Percentiles rank a stretch among this genome's conserved stretches.
Conservation (phyloP, 1,140 invertebrate genomes). For the Bradysia coprophila region DNA sequence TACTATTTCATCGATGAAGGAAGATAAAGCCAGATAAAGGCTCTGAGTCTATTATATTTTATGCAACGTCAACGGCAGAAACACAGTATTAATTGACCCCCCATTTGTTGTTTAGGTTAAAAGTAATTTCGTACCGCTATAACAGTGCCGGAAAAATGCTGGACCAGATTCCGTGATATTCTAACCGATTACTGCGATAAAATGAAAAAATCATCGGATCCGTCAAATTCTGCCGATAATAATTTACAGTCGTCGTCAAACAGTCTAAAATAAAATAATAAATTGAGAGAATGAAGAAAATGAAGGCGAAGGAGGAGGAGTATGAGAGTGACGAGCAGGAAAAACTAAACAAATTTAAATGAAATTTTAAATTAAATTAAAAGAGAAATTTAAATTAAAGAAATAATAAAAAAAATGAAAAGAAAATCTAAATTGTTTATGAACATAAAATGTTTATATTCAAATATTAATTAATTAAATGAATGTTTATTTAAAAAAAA, state of each 20-base stretch:
- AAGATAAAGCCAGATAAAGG: too few relatives aligned
- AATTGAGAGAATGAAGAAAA: constrained; percentile 6
- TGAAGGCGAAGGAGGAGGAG: constrained; percentile 1
- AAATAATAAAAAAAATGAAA: constrained; percentile 1
- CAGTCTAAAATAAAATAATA: constrained; percentile 15
- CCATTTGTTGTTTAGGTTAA: constrained; percentile 59
- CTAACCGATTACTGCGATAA: constrained; percentile 90
- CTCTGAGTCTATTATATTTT: too few relatives aligned
- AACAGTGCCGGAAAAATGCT: constrained; percentile 94
- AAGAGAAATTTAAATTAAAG: too few relatives aligned
- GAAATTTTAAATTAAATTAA: too few relatives aligned
- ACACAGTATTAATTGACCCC: too few relatives aligned
- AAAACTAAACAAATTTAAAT: neutral
- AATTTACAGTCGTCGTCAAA: constrained; percentile 17
- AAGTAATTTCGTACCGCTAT: constrained; percentile 95
- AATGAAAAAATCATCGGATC: constrained; percentile 35
- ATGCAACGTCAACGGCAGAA: too few relatives aligned
- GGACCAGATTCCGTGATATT: constrained; percentile 90
- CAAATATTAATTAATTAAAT: too few relatives aligned
- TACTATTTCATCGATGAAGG: too few relatives aligned
- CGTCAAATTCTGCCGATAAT: constrained; percentile 20
- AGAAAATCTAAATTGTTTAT: neutral
- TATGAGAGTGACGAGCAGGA: neutral
- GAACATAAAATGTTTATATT: neutral
- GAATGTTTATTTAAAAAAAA: neutral